phyloP scores from a whole-genome alignment of 2,888 invertebrate genomes.

The Strigamia maritima region DNA sequence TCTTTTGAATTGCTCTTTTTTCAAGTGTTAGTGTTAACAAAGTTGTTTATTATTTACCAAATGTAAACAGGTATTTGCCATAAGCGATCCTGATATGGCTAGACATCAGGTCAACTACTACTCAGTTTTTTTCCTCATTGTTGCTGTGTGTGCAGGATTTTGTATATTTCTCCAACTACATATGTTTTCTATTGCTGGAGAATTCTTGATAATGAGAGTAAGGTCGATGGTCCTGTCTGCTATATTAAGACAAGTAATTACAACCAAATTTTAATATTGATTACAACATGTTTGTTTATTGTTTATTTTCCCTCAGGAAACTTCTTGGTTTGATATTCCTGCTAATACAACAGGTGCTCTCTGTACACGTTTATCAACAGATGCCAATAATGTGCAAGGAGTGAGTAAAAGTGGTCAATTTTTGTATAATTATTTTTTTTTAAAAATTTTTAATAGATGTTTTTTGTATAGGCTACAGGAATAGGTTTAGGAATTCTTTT shows the following conservation, averaged over 20 bases:
- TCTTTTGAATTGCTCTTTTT: no score
- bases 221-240: constrained; percentile 64
- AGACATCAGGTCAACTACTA: constrained; percentile 61
- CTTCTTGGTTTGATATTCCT: constrained; percentile 70
- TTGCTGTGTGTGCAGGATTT: constrained; percentile 64
- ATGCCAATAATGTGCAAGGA: constrained; percentile 73
- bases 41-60: no score
- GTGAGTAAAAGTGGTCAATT: constrained; percentile 54
- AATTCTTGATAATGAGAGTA: constrained; percentile 70
- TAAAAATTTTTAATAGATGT: background rate
- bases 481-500: constrained; percentile 64
- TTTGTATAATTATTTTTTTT: background rate
- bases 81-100: constrained; percentile 58
- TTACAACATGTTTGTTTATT: no score
- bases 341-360: constrained; percentile 67
- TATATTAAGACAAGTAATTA: constrained; percentile 51
- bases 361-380: constrained; percentile 66
- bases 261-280: background rate
- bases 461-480: constrained; percentile 37
- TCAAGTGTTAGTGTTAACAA: no score
- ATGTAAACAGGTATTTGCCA: constrained; percentile 59
- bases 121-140: constrained; percentile 64
- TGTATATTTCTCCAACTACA: constrained; percentile 68
- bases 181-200: constrained; percentile 74
- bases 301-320: constrained; percentile 57